Evolutionary conservation across 1,140 invertebrate species (phyloP).

Genomic region (Drosophila sp.): DNA sequence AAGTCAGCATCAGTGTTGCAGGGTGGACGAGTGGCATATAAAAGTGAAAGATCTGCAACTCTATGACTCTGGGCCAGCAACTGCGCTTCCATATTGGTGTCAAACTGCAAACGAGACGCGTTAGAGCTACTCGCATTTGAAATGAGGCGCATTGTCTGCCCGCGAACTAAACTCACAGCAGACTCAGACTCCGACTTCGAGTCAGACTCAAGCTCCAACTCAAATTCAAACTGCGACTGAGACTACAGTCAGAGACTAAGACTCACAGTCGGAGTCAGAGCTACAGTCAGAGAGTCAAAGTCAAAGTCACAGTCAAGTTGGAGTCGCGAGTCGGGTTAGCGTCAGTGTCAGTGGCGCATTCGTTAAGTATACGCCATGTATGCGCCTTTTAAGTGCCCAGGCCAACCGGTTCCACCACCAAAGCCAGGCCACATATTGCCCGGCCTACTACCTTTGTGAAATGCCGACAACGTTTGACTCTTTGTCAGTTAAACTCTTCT

Average conservation of each 20-base stretch:
- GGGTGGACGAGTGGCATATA: conserved; percentile 42
- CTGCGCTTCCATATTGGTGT: conserved; percentile 67
- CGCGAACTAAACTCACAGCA: neutral
- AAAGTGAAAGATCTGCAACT: conserved; percentile 69
- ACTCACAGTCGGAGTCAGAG: conserved; percentile 20
- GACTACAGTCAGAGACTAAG: neutral
- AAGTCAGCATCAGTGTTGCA: neutral
- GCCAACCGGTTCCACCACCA: conserved; percentile 63
- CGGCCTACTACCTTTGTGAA: conserved; percentile 39
- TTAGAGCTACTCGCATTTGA: conserved; percentile 71
- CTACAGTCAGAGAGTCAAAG: neutral
- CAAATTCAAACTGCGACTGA: too few relatives aligned
- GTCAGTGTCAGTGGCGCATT: conserved; percentile 73
- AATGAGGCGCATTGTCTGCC: conserved; percentile 57
- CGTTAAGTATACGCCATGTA: conserved; percentile 78
- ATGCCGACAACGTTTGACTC: conserved; percentile 57
- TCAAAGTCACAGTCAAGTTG: conserved; percentile 14
- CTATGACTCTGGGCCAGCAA: conserved; percentile 20
- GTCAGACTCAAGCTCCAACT: too few relatives aligned
- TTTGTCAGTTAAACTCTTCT: conserved; percentile 34
- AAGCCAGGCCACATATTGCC: conserved; percentile 35
- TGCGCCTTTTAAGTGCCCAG: conserved; percentile 73
- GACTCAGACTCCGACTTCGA: neutral
- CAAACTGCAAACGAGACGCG: conserved; percentile 62
- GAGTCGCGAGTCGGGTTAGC: conserved; percentile 31